Evolutionary conservation across 2,888 invertebrate species (phyloP).

Genomic region (Alitta virens): DNA sequence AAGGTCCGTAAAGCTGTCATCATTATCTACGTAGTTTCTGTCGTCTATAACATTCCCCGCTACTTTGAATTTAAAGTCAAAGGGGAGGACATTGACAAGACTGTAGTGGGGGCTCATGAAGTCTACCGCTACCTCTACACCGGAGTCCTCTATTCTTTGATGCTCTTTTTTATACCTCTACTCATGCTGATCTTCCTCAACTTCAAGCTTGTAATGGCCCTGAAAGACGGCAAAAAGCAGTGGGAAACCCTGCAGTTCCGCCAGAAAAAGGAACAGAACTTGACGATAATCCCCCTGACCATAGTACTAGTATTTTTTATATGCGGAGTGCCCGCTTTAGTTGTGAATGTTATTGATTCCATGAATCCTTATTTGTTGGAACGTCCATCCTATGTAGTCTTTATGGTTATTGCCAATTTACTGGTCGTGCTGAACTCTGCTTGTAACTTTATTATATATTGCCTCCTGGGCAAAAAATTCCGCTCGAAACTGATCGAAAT

Average conservation of each 20-base stretch:
- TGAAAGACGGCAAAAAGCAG: conserved; percentile 28
- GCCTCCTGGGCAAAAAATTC: conserved; percentile 32
- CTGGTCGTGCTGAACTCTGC: conserved; percentile 33
- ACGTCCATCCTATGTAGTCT: conserved; percentile 7
- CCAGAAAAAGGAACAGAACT: conserved; percentile 33
- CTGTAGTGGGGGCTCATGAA: conserved; percentile 24
- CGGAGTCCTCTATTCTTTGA: conserved; percentile 30
- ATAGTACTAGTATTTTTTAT: conserved; percentile 36
- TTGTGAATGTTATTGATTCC: conserved; percentile 33
- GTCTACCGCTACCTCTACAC: conserved; percentile 33
- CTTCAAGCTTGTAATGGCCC: conserved; percentile 29
- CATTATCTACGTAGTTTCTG: conserved; percentile 20
- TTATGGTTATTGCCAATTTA: conserved; percentile 30
- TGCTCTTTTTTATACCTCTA: conserved; percentile 33
- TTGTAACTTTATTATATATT: conserved; percentile 34
- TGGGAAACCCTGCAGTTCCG: conserved; percentile 31
- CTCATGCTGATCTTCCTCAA: conserved; percentile 31
- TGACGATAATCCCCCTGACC: conserved; percentile 35
- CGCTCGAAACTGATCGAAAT: conserved; percentile 26
- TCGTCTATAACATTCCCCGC: conserved; percentile 35
- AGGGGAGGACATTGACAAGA: conserved; percentile 16
- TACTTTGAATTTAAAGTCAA: conserved; percentile 29
- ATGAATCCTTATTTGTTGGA: conserved; percentile 12
- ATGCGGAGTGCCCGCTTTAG: conserved; percentile 33
- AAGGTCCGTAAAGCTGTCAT: conserved; percentile 28